These are phyloP conservation scores for Acanthopleura granulata DNA, from an alignment of 2,888 invertebrate genomes.

Conservation along the genomic window DNA sequence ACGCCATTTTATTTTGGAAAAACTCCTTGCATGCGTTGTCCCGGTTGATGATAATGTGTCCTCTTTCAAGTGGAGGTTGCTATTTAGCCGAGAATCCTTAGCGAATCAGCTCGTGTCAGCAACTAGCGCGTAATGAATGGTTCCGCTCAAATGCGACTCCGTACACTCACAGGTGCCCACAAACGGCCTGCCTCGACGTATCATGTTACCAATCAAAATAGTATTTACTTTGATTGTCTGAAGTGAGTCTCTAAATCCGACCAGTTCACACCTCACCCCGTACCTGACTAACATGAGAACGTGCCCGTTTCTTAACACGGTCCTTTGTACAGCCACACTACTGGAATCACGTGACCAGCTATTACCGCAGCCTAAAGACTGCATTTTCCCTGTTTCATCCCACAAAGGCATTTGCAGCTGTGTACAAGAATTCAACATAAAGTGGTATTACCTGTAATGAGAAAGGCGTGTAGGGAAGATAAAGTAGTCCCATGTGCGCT, in stretches of 20 bases:
- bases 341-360: too few relatives aligned
- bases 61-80: neutral
- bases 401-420: too few relatives aligned
- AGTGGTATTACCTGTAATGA: too few relatives aligned
- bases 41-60: neutral
- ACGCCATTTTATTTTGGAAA: conserved; percentile 10
- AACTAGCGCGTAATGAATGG: neutral
- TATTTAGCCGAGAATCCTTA: neutral
- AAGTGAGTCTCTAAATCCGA: conserved; percentile 6
- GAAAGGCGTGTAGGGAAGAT: too few relatives aligned
- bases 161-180: neutral
- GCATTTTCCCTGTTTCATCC: too few relatives aligned
- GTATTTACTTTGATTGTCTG: conserved; percentile 19
- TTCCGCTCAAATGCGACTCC: neutral
- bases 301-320: neutral
- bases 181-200: neutral
- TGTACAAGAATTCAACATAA: too few relatives aligned
- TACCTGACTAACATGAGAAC: neutral
- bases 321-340: too few relatives aligned
- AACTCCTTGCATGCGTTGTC: neutral
- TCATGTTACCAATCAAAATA: conserved; percentile 18
- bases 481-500: too few relatives aligned
- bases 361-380: too few relatives aligned
- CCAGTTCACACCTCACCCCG: neutral
- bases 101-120: neutral